Evolutionary conservation across 2,888 invertebrate genomes (phyloP).

Genomic region (Tenthredo distinguenda): DNA sequence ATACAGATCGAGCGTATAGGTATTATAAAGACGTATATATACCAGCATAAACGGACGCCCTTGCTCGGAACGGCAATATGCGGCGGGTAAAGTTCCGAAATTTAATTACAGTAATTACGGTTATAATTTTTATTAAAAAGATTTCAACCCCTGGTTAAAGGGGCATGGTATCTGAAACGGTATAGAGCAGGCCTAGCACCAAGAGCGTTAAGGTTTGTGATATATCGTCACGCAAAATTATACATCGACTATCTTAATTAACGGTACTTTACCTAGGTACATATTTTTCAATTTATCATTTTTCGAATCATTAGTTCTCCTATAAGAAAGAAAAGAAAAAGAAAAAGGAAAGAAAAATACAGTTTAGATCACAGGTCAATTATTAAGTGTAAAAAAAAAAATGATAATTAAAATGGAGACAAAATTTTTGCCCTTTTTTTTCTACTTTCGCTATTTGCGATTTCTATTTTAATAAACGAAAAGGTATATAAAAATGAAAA

Average conservation of each 20-base stretch:
- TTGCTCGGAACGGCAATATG: not conserved
- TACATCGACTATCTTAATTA: not conserved
- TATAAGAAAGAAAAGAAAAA: not conserved
- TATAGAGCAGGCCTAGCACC: not conserved
- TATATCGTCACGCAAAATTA: not conserved
- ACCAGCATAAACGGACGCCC: not conserved
- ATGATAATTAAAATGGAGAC: no score
- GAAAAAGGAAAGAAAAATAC: no score
- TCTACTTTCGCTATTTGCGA: no score
- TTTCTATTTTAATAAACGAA: no score
- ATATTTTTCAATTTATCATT: not conserved
- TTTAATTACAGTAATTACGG: slow-evolving; percentile 11
- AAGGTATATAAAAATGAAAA: no score
- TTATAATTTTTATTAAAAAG: slow-evolving; percentile 17
- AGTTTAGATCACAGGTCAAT: no score
- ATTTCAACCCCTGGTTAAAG: slow-evolving; percentile 19
- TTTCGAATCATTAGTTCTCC: not conserved
- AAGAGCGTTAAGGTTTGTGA: not conserved
- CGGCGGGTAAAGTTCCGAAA: slow-evolving; percentile 2
- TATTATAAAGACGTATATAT: not conserved
- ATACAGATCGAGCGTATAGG: not conserved
- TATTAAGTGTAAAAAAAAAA: no score
- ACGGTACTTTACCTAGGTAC: no score
- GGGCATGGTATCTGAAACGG: not conserved
- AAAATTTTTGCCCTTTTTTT: no score